Evolutionary conservation across 2,797 vertebrate species (phyloP), one percentile per base, ranked within the genome.

Genomic region (Xenops minutus): DNA sequence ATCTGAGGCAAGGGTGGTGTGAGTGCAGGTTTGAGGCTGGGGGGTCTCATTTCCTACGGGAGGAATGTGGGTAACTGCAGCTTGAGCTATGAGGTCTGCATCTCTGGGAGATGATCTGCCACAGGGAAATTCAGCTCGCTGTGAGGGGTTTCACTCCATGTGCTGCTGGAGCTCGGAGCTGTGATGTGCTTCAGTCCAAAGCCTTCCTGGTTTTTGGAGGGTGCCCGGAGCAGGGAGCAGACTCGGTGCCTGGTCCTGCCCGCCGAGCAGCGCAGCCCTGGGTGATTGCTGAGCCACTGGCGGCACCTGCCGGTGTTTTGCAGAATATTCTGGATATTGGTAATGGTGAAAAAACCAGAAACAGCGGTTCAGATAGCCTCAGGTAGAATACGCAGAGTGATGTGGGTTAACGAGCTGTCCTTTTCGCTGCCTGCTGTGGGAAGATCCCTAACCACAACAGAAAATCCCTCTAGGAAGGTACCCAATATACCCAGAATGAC

Each of bases 301-400:
- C 93, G 95, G 93, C 92, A 88, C 89, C 95, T 96, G 94, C 93
- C 21, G 96, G 95, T 18, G 0, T n/a, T 85, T 7, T 14, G 62
- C 20, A 69, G 76, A 72, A 93, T 62, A 41, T 43, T 37, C 85
- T 59, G 51, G 41, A 10, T 51, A 24, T 7, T 5, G n/a, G 21
- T 26, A 39, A 30, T 7, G 21, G 34, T 6, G 64, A 41, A 29
- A 14, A 51, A 51, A 41, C 3, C 21, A 56, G 19, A 30, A 43
- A 16, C 30, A 9, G 75, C 1, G 0, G 10, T 52, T 78, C 20
- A 34, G 39, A 36, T 12, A 14, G 56, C 55, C 55, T 43, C 59
- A 64, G 51, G 69, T 37, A 49, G 52, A 67, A 43, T 64, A 52
- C 7, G 12, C 56, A 41, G 43, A 41, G 32, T 24, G 24, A 69